Percentiles rank a stretch among this genome's conserved stretches.
Evolutionary conservation across 2,888 invertebrate species (phyloP).

Genomic region (Copidosoma aretas): DNA sequence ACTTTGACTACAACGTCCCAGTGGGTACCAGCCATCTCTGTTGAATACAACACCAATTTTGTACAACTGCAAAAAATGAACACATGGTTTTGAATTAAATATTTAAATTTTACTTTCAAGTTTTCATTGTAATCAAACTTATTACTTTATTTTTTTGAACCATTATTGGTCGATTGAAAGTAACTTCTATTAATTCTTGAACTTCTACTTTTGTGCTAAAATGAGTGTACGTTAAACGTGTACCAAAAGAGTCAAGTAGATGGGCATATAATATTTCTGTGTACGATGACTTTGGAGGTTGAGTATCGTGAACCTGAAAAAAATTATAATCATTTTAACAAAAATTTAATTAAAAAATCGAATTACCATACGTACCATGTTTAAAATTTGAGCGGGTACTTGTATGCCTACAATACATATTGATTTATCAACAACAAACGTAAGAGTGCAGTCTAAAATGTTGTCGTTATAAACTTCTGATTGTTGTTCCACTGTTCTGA

Average conservation of each 20-base stretch:
- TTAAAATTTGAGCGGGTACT: constrained; percentile 75
- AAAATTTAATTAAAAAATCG: not conserved
- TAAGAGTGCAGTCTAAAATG: constrained; percentile 78
- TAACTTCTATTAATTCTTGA: constrained; percentile 77
- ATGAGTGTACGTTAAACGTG: constrained; percentile 81
- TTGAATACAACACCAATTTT: constrained; percentile 84
- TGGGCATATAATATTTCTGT: constrained; percentile 83
- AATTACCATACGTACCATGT: constrained; percentile 26
- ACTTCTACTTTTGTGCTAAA: constrained; percentile 80
- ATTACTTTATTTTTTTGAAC: constrained; percentile 75
- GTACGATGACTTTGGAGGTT: constrained; percentile 62
- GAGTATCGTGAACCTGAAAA: constrained; percentile 40
- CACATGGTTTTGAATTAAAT: not conserved
- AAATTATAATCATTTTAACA: not conserved
- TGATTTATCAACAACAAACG: constrained; percentile 82
- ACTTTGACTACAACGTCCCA: constrained; percentile 75
- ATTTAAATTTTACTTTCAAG: not conserved
- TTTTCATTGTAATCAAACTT: not conserved
- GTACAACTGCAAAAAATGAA: constrained; percentile 69
- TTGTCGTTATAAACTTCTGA: constrained; percentile 78
- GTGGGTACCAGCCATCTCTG: constrained; percentile 82
- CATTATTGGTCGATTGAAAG: constrained; percentile 80
- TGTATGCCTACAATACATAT: constrained; percentile 78
- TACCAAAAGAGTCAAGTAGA: constrained; percentile 80
- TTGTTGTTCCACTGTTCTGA: constrained; percentile 71